Evolutionary conservation across 1,140 invertebrate genomes (phyloP).

Genomic region (Tribolium castaneum): DNA sequence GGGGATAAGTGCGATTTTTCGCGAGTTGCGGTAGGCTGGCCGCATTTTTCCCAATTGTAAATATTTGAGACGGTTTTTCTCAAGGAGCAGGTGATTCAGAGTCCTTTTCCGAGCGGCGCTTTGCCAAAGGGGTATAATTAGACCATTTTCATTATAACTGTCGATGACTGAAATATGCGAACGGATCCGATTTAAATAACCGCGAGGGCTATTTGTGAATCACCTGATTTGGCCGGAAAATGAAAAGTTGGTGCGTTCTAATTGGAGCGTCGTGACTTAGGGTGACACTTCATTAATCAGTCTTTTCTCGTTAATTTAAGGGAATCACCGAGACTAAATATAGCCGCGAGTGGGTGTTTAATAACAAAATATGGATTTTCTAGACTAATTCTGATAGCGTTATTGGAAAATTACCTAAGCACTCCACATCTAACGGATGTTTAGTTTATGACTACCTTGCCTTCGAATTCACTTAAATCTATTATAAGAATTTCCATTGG

Average conservation of each 20-base stretch:
- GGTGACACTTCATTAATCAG: not conserved
- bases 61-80: not conserved
- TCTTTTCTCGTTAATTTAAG: not conserved
- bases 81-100: not conserved
- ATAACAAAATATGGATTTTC: not conserved
- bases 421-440: not conserved
- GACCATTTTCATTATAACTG: constrained; percentile 8
- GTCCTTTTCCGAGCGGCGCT: not conserved
- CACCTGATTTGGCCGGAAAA: not conserved
- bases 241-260: not conserved
- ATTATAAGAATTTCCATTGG: no score
- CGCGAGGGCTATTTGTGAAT: not conserved
- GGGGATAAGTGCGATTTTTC: not conserved
- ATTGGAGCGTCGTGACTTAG: not conserved
- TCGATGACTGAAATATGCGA: constrained; percentile 22
- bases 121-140: not conserved
- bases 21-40: not conserved
- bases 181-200: not conserved
- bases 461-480: no score
- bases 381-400: not conserved
- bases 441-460: not conserved
- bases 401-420: not conserved
- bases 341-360: not conserved
- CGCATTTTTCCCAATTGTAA: not conserved
- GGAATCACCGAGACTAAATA: not conserved